Base-by-base conservation (phyloP, 2,888 invertebrate genomes). In the Chymomyza caudatula region DNA sequence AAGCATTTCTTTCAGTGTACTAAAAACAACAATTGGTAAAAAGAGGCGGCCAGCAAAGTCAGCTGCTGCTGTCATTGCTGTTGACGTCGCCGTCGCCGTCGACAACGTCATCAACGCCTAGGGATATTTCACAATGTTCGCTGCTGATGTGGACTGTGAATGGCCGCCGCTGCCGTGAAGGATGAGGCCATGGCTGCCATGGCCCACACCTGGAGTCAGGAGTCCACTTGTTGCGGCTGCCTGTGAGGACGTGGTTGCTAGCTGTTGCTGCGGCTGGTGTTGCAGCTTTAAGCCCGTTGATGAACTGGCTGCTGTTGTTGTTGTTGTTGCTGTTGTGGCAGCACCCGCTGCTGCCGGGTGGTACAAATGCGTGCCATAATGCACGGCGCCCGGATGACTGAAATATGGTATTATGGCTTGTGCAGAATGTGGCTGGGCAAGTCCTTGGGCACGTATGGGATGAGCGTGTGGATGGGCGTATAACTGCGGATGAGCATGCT, bases 311-410 rank as follows among this genome's bases (percentile, higher is more conserved):
- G 54, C 49, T 5, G 52, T 56, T 5, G 56, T 54, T 66, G 62
- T 58, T 44, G 68, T 20, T 22, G 73, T 51, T 43, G 73, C 19
- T 51, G 74, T 44, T n/a, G 66, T 67, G 22, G 74, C 13, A 8
- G 54, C 64, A n/a, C 58, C 52, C 43, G 51, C 67, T 23, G 79
- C 74, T 17, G 78, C 73, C 58, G 87, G 88, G 73, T 89, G 88
- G 65, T 85, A 86, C 52, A 89, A 71, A 73, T 89, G 89, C 57
- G 88, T 85, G 52, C 88, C 88, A 65, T 89, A 89, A 72, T 88
- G 88, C 65, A 88, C 78, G 42, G 87, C 86, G 51, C 85, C 87
- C 57, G 81, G 85, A 77, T 88, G 88, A 29, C 83, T 79, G 60
- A 88, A 86, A 63, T 80, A 85, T 19, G 89, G 86, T 54, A 84